A percentile compares a stretch with the other conserved stretches of the same genome.
Conservation (phyloP, 2,797 vertebrate genomes). For the Morus bassanus region DNA sequence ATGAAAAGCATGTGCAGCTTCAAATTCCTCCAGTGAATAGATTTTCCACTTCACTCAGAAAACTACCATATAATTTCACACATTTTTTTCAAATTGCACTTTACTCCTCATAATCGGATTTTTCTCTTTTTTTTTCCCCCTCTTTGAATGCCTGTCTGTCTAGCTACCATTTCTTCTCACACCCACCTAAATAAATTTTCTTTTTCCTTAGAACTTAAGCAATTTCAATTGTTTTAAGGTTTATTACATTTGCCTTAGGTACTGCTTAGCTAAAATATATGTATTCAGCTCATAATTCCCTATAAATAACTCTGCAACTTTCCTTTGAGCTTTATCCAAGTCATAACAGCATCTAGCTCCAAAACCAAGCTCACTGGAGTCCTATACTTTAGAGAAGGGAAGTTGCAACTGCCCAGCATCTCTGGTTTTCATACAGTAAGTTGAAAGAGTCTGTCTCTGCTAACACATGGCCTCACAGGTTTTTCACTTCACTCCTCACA, state of each 20-base stretch:
- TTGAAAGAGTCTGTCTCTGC: not conserved
- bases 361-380: not conserved
- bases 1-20: not conserved
- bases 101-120: not conserved
- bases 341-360: not conserved
- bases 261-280: slow-evolving; percentile 8
- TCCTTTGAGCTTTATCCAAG: slow-evolving; percentile 28
- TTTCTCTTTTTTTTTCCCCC: not conserved
- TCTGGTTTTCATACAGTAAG: not conserved
- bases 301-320: slow-evolving; percentile 13
- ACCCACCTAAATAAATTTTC: not conserved
- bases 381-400: not conserved
- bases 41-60: not conserved
- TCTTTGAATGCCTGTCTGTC: not conserved
- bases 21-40: not conserved
- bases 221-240: not conserved
- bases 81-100: not conserved
- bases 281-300: not conserved
- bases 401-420: not conserved
- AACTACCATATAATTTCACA: not conserved
- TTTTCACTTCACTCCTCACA: not conserved
- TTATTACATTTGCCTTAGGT: slow-evolving; percentile 25
- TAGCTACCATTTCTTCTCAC: not conserved
- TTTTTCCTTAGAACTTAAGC: not conserved
- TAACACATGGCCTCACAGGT: not conserved